These are phyloP conservation scores for Anthopleura xanthogrammica DNA, from an alignment of 92 coral and sea anemone genomes.

Conservation along the genomic window DNA sequence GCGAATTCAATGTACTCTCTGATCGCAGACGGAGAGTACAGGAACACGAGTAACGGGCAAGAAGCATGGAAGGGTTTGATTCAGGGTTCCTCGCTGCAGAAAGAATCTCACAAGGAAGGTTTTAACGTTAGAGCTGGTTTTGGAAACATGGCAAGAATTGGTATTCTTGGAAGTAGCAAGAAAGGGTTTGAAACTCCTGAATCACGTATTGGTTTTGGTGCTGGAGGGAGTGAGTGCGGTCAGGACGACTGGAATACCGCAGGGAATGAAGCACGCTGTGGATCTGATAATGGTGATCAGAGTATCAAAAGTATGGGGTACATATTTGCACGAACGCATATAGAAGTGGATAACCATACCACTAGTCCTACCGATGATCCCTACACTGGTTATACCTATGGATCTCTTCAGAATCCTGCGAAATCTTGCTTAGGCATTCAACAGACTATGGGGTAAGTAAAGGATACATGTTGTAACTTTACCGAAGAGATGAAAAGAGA, in stretches of 20 bases:
- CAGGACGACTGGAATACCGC: slow-evolving; percentile 3
- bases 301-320: slow-evolving; percentile 3
- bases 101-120: neutral
- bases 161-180: neutral
- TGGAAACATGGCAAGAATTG: slow-evolving; percentile 13
- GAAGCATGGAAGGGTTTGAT: slow-evolving; percentile 3
- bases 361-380: neutral
- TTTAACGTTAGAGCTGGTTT: neutral
- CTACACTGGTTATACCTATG: neutral
- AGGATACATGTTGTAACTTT: neutral
- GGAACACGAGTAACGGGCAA: neutral
- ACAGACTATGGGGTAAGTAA: neutral
- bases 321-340: slow-evolving; percentile 2
- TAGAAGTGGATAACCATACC: neutral
- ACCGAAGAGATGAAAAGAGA: neutral
- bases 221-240: slow-evolving; percentile 14
- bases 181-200: neutral
- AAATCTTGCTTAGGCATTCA: neutral
- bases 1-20: slow-evolving; percentile 11
- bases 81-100: neutral
- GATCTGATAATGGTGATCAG: neutral
- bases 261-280: slow-evolving; percentile 18
- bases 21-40: slow-evolving; percentile 11
- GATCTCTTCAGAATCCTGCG: neutral
- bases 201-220: slow-evolving; percentile 16